Conservation (phyloP, 2,113 vertebrate genomes). For the Columbina picui region DNA sequence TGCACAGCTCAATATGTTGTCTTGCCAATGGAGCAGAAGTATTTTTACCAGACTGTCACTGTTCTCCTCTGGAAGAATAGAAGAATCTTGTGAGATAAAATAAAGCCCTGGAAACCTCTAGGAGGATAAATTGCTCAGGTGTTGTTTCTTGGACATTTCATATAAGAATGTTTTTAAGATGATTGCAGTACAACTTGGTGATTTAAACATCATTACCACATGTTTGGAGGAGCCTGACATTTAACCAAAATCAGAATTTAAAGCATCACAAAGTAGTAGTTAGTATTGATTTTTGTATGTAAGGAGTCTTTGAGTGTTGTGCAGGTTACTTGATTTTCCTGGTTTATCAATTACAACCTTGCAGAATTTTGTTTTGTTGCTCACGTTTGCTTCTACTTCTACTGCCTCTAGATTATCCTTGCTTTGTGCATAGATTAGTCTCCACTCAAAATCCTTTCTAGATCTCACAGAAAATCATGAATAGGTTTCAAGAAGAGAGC, state of each 20-base stretch:
- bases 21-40: accelerated
- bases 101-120: not conserved
- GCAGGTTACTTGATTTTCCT: not conserved
- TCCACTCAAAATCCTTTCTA: not conserved
- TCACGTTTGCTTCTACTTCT: not conserved
- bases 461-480: not conserved
- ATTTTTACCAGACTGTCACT: not conserved
- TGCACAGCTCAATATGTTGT: not conserved
- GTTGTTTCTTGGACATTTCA: not conserved
- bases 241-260: not conserved
- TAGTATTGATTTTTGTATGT: not conserved
- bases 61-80: not conserved
- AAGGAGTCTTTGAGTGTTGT: not conserved
- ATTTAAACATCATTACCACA: not conserved
- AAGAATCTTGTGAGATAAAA: not conserved
- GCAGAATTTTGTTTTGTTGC: not conserved
- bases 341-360: not conserved
- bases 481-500: not conserved
- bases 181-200: not conserved
- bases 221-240: not conserved
- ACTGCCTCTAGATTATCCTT: not conserved
- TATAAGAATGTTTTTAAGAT: not conserved
- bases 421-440: too few species aligned
- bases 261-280: not conserved
- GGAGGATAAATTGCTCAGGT: not conserved